These are phyloP conservation scores for Melanargia galathea DNA, from an alignment of 2,888 invertebrate species.

Conservation along the genomic window DNA sequence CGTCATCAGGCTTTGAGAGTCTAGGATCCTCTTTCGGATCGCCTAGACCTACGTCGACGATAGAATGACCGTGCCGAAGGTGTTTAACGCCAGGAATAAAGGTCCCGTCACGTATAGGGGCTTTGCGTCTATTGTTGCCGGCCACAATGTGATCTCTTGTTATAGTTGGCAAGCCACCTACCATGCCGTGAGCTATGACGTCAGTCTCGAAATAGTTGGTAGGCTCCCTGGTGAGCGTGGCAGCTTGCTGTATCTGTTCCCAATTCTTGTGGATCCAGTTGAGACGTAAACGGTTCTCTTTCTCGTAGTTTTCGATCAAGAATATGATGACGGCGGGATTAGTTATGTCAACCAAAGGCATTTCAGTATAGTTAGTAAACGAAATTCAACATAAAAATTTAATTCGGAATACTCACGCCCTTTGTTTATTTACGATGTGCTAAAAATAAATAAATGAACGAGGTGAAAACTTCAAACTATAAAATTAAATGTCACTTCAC, in stretches of 20 bases:
- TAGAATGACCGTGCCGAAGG: slow-evolving; percentile 51
- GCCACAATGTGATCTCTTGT: slow-evolving; percentile 53
- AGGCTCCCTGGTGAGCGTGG: slow-evolving; percentile 52
- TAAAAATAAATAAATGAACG: slow-evolving; percentile 7
- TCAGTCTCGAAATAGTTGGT: slow-evolving; percentile 57
- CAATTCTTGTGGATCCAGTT: slow-evolving; percentile 56
- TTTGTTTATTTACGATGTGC: slow-evolving; percentile 20
- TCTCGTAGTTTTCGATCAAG: slow-evolving; percentile 57
- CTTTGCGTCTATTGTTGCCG: slow-evolving; percentile 48
- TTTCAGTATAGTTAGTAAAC: slow-evolving; percentile 39
- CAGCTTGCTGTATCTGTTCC: slow-evolving; percentile 51
- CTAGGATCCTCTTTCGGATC: slow-evolving; percentile 53
- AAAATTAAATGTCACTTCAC: slow-evolving; percentile 39
- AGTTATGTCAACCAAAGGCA: slow-evolving; percentile 56
- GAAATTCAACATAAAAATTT: slow-evolving; percentile 22
- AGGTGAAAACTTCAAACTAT: slow-evolving; percentile 34
- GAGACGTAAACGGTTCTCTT: slow-evolving; percentile 54
- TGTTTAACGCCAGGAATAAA: slow-evolving; percentile 51
- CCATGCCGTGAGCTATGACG: slow-evolving; percentile 54
- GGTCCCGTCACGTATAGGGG: slow-evolving; percentile 49
- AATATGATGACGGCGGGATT: slow-evolving; percentile 57
- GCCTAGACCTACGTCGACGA: slow-evolving; percentile 54
- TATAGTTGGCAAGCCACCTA: slow-evolving; percentile 52
- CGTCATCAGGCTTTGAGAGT: slow-evolving; percentile 49
- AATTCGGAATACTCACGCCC: slow-evolving; percentile 32